Percentiles rank a stretch among this genome's conserved stretches.
phyloP scores from a whole-genome alignment of 2,888 invertebrate species.

The Rhopalosiphum nymphaeae region DNA sequence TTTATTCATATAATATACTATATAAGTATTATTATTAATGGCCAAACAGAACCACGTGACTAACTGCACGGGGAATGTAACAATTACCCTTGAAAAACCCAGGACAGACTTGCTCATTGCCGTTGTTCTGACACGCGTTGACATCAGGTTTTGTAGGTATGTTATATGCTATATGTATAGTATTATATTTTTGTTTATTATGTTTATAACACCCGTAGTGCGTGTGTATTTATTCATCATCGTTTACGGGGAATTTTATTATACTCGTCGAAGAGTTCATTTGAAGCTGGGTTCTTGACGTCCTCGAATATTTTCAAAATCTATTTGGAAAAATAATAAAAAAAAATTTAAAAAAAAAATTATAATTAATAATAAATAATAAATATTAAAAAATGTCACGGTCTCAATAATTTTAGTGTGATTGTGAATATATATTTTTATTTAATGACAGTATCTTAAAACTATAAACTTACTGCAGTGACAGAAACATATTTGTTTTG shows the following conservation, averaged over 20 bases:
- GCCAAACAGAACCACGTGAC: conserved; percentile 36
- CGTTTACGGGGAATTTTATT: conserved; percentile 13
- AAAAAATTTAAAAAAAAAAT: background rate
- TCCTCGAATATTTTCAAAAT: conserved; percentile 44
- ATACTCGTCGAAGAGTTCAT: conserved; percentile 11
- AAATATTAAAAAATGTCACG: conserved; percentile 44
- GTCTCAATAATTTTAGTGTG: background rate
- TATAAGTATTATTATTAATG: conserved; percentile 26
- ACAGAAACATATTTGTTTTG: conserved; percentile 6
- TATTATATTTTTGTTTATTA: background rate
- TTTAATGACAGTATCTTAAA: conserved; percentile 20
- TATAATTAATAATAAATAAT: background rate
- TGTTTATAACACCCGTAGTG: conserved; percentile 32
- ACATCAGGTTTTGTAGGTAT: conserved; percentile 38
- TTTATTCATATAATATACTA: background rate
- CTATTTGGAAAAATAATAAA: background rate
- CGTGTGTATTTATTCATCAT: conserved; percentile 11
- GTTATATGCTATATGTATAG: background rate
- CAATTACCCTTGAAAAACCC: conserved; percentile 58
- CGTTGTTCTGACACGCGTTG: conserved; percentile 43
- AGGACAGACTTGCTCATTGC: conserved; percentile 37
- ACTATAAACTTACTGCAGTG: background rate
- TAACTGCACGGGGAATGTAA: conserved; percentile 48
- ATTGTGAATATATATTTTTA: background rate
- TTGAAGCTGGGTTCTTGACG: conserved; percentile 36